phyloP scores from a whole-genome alignment of 2,888 invertebrate genomes.

The Machimus rusticus region DNA sequence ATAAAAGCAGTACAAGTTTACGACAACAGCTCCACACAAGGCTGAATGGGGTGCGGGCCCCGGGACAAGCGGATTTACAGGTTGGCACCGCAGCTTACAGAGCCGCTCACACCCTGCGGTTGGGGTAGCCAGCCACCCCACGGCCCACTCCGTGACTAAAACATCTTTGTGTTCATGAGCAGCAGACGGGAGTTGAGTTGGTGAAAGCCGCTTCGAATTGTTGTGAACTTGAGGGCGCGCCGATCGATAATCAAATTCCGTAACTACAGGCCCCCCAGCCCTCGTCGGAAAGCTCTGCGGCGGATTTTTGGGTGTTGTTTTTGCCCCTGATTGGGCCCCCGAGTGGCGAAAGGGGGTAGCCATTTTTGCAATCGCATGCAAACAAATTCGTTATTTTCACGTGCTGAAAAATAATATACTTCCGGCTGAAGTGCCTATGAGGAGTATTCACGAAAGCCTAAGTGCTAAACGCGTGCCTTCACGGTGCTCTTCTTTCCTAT shows the following conservation, averaged over 20 bases:
- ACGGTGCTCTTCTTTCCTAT: not conserved
- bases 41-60: not conserved
- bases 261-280: not conserved
- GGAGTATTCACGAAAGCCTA: not conserved
- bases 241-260: not conserved
- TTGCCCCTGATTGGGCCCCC: not conserved
- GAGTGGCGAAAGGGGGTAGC: not conserved
- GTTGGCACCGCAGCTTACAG: not conserved
- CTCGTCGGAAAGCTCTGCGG: not conserved
- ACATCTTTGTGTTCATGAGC: not conserved
- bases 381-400: not conserved
- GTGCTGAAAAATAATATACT: not conserved
- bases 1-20: not conserved
- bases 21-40: not conserved
- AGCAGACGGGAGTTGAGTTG: not conserved
- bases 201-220: not conserved
- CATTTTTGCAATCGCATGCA: not conserved
- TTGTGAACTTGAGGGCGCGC: not conserved
- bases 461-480: not conserved
- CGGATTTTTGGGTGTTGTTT: not conserved
- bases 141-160: not conserved
- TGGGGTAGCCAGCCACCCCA: too few relatives aligned
- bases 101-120: not conserved
- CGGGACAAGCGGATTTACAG: not conserved
- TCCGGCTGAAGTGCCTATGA: not conserved